These are phyloP conservation scores for Goniozus legneri DNA, from an alignment of 1,140 invertebrate genomes.

Conservation along the genomic window DNA sequence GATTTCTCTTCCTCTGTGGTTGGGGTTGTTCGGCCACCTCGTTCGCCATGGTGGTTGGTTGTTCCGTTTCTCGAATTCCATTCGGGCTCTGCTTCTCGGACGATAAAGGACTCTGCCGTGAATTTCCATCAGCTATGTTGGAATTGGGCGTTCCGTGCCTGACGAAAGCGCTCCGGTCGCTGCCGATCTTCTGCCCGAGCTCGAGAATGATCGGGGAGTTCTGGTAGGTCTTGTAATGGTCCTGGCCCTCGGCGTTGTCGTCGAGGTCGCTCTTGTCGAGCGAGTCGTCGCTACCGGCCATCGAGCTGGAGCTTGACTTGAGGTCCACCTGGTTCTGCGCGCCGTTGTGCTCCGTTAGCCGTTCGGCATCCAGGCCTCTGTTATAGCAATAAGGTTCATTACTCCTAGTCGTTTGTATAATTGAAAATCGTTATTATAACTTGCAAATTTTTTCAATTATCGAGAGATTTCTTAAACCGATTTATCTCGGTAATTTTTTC, in stretches of 20 bases:
- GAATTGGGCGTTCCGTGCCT: slow-evolving; percentile 32
- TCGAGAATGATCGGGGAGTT: slow-evolving; percentile 41
- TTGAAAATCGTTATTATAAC: no score
- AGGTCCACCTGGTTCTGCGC: slow-evolving; percentile 37
- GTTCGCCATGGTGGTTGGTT: slow-evolving; percentile 28
- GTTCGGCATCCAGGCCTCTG: slow-evolving; percentile 54
- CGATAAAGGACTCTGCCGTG: slow-evolving; percentile 26
- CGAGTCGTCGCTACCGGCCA: slow-evolving; percentile 63
- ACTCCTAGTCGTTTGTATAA: no score
- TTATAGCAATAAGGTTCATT: neutral
- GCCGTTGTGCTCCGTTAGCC: slow-evolving; percentile 53
- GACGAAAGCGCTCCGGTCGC: slow-evolving; percentile 42
- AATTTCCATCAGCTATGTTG: slow-evolving; percentile 22
- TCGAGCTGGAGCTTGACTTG: slow-evolving; percentile 52
- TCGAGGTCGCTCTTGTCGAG: slow-evolving; percentile 60
- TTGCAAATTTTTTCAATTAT: no score
- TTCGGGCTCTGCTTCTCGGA: slow-evolving; percentile 14
- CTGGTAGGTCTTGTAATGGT: slow-evolving; percentile 43
- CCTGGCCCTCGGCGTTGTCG: slow-evolving; percentile 50
- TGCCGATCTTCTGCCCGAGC: slow-evolving; percentile 43
- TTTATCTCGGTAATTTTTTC: no score
- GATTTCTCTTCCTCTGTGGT: slow-evolving; percentile 66
- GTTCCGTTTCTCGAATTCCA: slow-evolving; percentile 1
- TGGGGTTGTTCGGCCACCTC: slow-evolving; percentile 30
- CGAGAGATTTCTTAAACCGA: no score